Evolutionary conservation across 1,140 invertebrate species (phyloP).

Genomic region (Galleria mellonella): DNA sequence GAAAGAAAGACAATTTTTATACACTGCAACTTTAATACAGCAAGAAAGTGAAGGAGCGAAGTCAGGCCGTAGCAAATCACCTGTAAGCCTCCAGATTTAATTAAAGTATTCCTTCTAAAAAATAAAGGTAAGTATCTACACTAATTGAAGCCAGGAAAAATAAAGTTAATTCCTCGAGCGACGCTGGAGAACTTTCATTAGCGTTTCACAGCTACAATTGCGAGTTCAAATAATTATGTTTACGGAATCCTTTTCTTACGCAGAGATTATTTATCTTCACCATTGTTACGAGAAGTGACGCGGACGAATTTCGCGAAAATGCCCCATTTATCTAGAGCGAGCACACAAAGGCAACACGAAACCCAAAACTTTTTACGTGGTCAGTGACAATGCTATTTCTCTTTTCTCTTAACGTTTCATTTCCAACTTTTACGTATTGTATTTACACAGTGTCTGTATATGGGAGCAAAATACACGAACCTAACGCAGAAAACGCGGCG

Average conservation of each 20-base stretch:
- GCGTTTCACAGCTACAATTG: constrained; percentile 60
- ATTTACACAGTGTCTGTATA: constrained; percentile 21
- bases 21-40: constrained; percentile 12
- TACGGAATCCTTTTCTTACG: constrained; percentile 70
- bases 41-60: constrained; percentile 5
- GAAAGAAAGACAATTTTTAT: too few species aligned
- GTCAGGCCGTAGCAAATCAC: constrained; percentile 14
- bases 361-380: constrained; percentile 72
- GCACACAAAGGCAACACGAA: constrained; percentile 66
- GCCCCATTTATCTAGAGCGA: constrained; percentile 64
- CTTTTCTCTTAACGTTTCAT: constrained; percentile 63
- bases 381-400: constrained; percentile 67
- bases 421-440: constrained; percentile 48
- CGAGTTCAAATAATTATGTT: constrained; percentile 70
- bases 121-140: constrained; percentile 35
- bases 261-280: constrained; percentile 69
- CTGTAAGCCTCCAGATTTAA: constrained; percentile 40
- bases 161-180: constrained; percentile 49
- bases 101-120: constrained; percentile 45
- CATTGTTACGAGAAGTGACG: constrained; percentile 68
- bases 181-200: constrained; percentile 55
- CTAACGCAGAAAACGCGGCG: constrained; percentile 1
- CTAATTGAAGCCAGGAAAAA: constrained; percentile 50
- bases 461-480: neutral
- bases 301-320: constrained; percentile 70